A percentile compares a stretch with the other conserved stretches of the same genome.
Evolutionary conservation across 2,888 invertebrate species (phyloP).

Genomic region (Azorinus chamasolen): DNA sequence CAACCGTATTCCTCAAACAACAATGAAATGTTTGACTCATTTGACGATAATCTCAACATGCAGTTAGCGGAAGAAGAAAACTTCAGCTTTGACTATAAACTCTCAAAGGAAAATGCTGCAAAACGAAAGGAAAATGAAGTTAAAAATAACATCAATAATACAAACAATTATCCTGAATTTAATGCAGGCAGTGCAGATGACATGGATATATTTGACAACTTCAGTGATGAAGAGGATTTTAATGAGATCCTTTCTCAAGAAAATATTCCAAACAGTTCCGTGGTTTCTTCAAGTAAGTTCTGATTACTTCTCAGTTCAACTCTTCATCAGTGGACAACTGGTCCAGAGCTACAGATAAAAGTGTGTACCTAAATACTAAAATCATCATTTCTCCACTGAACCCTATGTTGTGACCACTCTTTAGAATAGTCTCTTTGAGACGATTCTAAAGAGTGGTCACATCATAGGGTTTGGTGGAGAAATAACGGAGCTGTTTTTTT

Average conservation of each 20-base stretch:
- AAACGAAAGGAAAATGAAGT: not conserved
- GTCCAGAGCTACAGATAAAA: no score
- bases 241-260: conserved; percentile 45
- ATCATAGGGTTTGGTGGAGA: no score
- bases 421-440: no score
- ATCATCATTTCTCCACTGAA: no score
- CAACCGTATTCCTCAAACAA: not conserved
- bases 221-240: conserved; percentile 66
- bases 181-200: conserved; percentile 29
- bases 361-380: no score
- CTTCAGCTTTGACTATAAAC: conserved; percentile 56
- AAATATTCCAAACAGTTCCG: conserved; percentile 11
- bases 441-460: no score
- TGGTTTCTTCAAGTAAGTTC: not conserved
- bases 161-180: not conserved
- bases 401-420: no score
- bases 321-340: no score
- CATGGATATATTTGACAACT: conserved; percentile 47
- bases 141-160: no score
- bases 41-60: conserved; percentile 57
- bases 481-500: no score
- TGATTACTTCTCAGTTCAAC: conserved; percentile 2
- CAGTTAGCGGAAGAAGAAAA: conserved; percentile 47
- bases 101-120: conserved; percentile 18
- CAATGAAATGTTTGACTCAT: conserved; percentile 43